Evolutionary conservation across 64 coral and sea anemone species (phyloP), one percentile per base, ranked within the genome.

Genomic region (Catalaphyllia jardinei): DNA sequence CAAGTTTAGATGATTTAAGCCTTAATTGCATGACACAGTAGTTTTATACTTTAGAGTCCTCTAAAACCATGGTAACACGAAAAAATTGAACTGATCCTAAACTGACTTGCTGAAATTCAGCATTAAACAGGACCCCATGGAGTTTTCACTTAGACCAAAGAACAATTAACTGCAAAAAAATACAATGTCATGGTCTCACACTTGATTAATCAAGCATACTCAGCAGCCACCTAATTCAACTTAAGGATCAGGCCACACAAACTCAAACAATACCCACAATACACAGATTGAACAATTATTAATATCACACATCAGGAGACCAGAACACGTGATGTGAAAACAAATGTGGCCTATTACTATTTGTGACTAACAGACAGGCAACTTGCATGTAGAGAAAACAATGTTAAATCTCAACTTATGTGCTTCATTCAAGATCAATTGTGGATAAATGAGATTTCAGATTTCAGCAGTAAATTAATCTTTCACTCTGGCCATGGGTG

Each of bases 251-350:
- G 18, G 31, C 80, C 62, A 84, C 62, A 67, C 20, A 12, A 19
- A 71, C 10, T 17, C 81, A 71, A 46, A 46, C 38, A 85, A 85
- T 69, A n/a, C 52, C 27, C 29, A 61, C 78, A 80, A 79, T 54
- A 79, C 10, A 15, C 24, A 57, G 46, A 24, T 29, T 24, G 29
- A 79, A 79, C 18, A 85, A 64, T 42, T 67, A 69, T 8, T 24
- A 62, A 12, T 19, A 57, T 11, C 31, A 28, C 29, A 71, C 22
- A 49, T 85, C 35, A 85, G 17, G 42, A 71, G 51, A 79, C n/a
- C 24, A 27, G 22, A 57, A 29, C 81, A 50, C 24, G 62, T 85
- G 81, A 85, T 71, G 29, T 65, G 30, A 63, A 65, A 50, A 25
- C 18, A 24, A 81, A 17, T 54, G 52, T 8, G 65, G 65, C 24